Evolutionary conservation across 2,113 vertebrate genomes (phyloP).

Genomic region (Conger conger): DNA sequence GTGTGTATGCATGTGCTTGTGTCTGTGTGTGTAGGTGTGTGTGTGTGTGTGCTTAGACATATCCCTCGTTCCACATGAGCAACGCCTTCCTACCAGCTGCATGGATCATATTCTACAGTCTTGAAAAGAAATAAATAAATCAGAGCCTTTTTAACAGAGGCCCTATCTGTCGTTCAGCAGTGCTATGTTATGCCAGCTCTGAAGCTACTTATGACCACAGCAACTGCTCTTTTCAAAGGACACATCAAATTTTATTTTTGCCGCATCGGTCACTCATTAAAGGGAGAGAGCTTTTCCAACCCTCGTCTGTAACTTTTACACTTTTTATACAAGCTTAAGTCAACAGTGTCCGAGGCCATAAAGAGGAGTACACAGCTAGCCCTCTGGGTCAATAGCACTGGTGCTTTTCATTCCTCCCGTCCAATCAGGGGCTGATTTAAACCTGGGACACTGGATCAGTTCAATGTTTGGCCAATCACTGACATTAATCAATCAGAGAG

Average conservation of each 20-base stretch:
- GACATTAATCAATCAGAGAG: no score
- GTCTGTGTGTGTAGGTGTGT: no score
- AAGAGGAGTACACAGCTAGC: background rate
- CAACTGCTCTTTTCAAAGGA: constrained; percentile 48
- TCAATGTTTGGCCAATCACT: no score
- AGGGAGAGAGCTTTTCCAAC: background rate
- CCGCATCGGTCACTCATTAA: constrained; percentile 18
- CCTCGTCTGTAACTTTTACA: constrained; percentile 11
- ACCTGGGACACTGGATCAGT: no score
- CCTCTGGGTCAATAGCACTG: background rate
- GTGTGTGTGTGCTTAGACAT: no score
- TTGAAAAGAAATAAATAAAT: constrained; percentile 52
- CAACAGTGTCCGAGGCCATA: no score
- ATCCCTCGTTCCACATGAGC: background rate
- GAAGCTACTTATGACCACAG: constrained; percentile 64
- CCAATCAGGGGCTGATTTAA: no score
- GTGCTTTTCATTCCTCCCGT: no score
- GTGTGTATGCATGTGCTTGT: no score
- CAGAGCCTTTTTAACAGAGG: constrained; percentile 59
- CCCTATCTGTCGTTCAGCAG: constrained; percentile 70
- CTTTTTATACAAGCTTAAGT: background rate
- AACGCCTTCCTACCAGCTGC: constrained; percentile 15
- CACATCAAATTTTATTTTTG: constrained; percentile 8
- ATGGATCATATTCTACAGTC: constrained; percentile 67
- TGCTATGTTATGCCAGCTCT: constrained; percentile 58